A percentile compares a stretch with the other conserved stretches of the same genome.
phyloP scores from a whole-genome alignment of 2,113 vertebrate genomes.

The Meleagris gallopavo region DNA sequence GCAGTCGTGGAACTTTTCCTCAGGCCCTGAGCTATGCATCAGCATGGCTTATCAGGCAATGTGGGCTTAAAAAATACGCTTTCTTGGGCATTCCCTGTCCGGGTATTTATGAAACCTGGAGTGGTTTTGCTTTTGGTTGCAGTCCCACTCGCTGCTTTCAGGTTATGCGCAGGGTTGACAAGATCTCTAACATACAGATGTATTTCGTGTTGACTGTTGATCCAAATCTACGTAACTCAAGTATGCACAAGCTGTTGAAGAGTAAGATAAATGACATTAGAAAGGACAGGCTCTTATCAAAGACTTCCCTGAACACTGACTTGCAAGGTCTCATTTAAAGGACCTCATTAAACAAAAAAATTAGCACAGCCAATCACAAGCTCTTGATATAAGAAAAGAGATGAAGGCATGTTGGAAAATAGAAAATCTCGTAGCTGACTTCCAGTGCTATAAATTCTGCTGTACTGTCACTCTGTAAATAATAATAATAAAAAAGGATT shows the following conservation, averaged over 20 bases:
- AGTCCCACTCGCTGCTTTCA: neutral
- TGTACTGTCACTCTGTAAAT: neutral
- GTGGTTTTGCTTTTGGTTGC: neutral
- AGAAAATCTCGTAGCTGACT: neutral
- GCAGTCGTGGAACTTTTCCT: neutral
- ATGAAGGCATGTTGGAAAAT: neutral
- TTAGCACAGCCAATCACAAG: neutral
- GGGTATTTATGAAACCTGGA: neutral
- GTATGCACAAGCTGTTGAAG: neutral
- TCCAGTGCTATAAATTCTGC: neutral
- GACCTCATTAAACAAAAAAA: neutral
- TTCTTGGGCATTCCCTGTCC: neutral
- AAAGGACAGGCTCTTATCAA: neutral
- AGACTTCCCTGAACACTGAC: neutral
- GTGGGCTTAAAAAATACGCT: neutral
- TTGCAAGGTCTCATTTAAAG: neutral
- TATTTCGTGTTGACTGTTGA: neutral
- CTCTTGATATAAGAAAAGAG: neutral
- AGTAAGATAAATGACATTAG: neutral
- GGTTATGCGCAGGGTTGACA: neutral
- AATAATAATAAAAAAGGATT: neutral
- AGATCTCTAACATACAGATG: neutral
- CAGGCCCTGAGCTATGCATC: neutral
- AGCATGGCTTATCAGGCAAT: neutral
- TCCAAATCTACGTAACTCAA: neutral